phyloP scores from a whole-genome alignment of 2,888 invertebrate genomes.

The Osmoderma eremita region DNA sequence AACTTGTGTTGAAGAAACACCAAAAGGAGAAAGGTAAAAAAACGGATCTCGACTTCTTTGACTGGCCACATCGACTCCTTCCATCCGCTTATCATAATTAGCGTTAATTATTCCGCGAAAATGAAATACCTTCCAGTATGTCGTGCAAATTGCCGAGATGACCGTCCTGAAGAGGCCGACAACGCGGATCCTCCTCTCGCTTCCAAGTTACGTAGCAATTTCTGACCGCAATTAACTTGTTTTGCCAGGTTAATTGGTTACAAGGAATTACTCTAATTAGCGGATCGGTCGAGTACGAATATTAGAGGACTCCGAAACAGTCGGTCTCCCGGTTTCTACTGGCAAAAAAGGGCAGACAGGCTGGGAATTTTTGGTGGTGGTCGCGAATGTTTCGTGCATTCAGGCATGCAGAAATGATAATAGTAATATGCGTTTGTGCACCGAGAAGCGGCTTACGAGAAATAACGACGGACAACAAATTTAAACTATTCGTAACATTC shows the following conservation, averaged over 20 bases:
- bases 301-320: slow-evolving; percentile 37
- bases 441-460: slow-evolving; percentile 12
- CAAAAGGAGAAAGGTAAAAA: slow-evolving; percentile 1
- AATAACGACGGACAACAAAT: slow-evolving; percentile 9
- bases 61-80: not conserved
- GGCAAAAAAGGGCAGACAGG: slow-evolving; percentile 26
- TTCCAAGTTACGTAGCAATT: slow-evolving; percentile 27
- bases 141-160: slow-evolving; percentile 29
- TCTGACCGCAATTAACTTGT: slow-evolving; percentile 41
- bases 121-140: slow-evolving; percentile 41
- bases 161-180: slow-evolving; percentile 5
- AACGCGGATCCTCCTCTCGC: slow-evolving; percentile 4
- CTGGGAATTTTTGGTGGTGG: slow-evolving; percentile 37
- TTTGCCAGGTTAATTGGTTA: slow-evolving; percentile 43
- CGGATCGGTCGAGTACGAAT: slow-evolving; percentile 37
- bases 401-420: slow-evolving; percentile 36
- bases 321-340: slow-evolving; percentile 18
- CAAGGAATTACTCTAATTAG: slow-evolving; percentile 46
- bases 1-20: not conserved
- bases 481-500: slow-evolving; percentile 14
- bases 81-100: slow-evolving; percentile 24
- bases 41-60: not conserved
- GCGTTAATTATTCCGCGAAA: slow-evolving; percentile 40
- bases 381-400: slow-evolving; percentile 33
- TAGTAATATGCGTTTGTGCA: slow-evolving; percentile 34